Evolutionary conservation across 2,797 vertebrate genomes (phyloP), one percentile per base, ranked within the genome.

Genomic region (Cyprinodon diabolis): DNA sequence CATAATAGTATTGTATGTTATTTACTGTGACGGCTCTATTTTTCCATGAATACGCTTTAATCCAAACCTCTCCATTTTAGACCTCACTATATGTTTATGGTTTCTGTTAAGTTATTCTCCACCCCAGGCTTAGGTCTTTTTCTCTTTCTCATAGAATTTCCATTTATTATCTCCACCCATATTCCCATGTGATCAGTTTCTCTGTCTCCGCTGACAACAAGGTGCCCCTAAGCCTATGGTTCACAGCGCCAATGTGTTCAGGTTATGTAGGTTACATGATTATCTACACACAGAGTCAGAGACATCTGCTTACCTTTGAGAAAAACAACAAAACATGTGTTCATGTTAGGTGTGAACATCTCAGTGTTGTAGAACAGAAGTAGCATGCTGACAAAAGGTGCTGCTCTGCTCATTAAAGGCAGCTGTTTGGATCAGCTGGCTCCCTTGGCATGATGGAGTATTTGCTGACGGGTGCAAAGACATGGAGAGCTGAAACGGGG

Each of bases 401-500:
- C 25, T 40, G 57, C 9, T 1, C n/a, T n/a, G 40, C 30, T 89
- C 84, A 85, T 93, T 93, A 92, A 89, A 88, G 84, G 71, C 81
- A 74, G 79, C 82, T 71, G 78, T 68, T 75, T 69, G 66, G 57
- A 65, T 80, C 65, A 37, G 74, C 77, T 12, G 51, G 62, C 81
- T 90, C 87, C 81, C 80, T 87, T 81, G 56, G 70, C 86, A 84
- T 74, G 82, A 81, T 78, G 74, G 77, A 81, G 84, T 78, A 86
- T 88, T 82, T 89, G 92, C 92, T 93, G 90, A 93, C 74, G 74
- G 74, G 71, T 71, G 85, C 78, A 80, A 19, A 69, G 75, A 8
- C 57, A 66, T 2, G 11, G 57, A 67, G 78, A 69, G 54, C 68
- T 62, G 60, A 56, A 40, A 4, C 35, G 56, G 71, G 52, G 63